Base-by-base conservation (phyloP, 1,140 invertebrate genomes). In the Lepidurus packardi region DNA sequence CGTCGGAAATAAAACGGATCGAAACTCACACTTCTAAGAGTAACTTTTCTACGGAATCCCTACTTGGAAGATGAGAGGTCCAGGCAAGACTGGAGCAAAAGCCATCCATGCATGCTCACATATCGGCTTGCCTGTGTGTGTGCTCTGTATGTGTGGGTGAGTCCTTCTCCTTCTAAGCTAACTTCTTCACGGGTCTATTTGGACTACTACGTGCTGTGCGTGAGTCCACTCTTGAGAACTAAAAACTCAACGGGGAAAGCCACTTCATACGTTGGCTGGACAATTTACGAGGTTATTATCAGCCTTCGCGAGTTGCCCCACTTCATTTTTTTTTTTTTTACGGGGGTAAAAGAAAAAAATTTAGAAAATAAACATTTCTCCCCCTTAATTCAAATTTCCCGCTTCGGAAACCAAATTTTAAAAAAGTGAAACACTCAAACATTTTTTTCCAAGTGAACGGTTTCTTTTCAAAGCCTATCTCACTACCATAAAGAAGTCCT, bases 91-190 rank as follows among this genome's bases (percentile, higher is more conserved):
- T 65, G 53, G 53, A 8, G 53, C 53, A 65, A 65, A 65, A 65
- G 53, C 21, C 21, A 65, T 65, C 53, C 53, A 65, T 65, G 53
- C 53, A 65, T 65, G 53, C 53, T 65, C 53, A 65, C 53, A 65
- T 65, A 65, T 65, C 21, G 53, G 53, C 16, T 21, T 65, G 53
- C 53, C 53, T 65, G 16, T 16, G 53, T 65, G 53, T 65, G 53
- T 65, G 53, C 8, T n/a, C 34, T 65, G 13, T 65, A 21, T 65
- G n/a, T 65, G 53, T 65, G 53, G 53, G 53, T 65, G 21, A 65
- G 53, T 16, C 53, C 53, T 21, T 65, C 34, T 65, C 53, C 53
- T 65, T 65, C 16, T 65, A 65, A 21, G 6, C 53, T 2, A 16
- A 65, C 8, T 21, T n/a, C 53, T 65, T 65, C 21, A 7, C 21